These are phyloP conservation scores for Biston stratarius DNA, from an alignment of 2,888 invertebrate species.

Conservation along the genomic window DNA sequence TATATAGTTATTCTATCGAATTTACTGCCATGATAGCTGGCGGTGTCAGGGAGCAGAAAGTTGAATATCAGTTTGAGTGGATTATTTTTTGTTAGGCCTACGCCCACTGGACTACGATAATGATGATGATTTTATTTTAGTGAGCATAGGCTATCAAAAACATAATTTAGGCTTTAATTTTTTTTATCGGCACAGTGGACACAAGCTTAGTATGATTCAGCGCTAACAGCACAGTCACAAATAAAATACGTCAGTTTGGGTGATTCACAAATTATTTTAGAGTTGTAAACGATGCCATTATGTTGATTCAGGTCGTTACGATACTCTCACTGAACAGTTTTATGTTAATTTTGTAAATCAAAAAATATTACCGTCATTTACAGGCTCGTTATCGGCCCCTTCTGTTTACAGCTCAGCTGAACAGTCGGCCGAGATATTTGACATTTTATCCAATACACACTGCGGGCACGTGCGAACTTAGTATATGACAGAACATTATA, in stretches of 20 bases:
- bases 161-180: not conserved
- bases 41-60: no score
- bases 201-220: constrained; percentile 38
- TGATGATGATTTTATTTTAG: no score
- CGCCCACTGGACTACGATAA: no score
- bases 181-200: constrained; percentile 5
- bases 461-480: no score
- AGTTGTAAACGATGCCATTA: constrained; percentile 52
- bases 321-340: constrained; percentile 46
- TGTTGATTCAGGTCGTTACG: constrained; percentile 50
- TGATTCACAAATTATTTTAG: constrained; percentile 49
- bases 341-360: constrained; percentile 53
- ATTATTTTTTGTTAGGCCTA: no score
- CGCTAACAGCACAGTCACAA: constrained; percentile 39
- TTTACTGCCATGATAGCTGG: no score
- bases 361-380: constrained; percentile 55
- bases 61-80: no score
- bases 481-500: no score
- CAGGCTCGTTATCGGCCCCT: constrained; percentile 46
- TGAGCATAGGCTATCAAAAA: no score
- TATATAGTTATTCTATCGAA: no score
- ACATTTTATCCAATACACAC: no score
- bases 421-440: constrained; percentile 16
- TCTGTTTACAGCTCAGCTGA: constrained; percentile 33
- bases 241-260: constrained; percentile 48